These are phyloP conservation scores for Athalia circularis DNA, from an alignment of 2,888 invertebrate genomes.

Conservation along the genomic window DNA sequence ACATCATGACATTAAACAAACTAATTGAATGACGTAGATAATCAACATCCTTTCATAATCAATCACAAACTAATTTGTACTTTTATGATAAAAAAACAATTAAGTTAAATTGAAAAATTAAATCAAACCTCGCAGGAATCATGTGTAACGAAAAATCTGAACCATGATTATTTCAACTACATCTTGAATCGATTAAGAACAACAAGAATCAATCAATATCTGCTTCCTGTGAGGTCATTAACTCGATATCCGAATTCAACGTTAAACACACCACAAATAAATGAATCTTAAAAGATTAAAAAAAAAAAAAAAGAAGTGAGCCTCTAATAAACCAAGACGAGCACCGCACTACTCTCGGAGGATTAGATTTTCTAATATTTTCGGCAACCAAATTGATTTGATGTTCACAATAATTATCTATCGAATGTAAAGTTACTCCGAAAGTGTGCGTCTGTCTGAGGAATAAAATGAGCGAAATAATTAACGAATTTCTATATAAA, in stretches of 20 bases:
- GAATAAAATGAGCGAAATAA: neutral
- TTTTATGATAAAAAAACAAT: neutral
- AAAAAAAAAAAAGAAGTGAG: neutral
- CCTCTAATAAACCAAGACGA: no score
- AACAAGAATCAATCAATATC: neutral
- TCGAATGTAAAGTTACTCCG: neutral
- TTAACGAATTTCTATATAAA: neutral
- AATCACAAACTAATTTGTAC: neutral
- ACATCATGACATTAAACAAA: neutral
- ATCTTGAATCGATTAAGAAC: neutral
- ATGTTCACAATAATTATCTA: neutral
- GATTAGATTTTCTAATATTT: no score
- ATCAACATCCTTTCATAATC: conserved; percentile 2
- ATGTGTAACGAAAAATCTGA: neutral
- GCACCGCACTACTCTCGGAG: no score
- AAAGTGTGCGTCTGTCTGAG: neutral
- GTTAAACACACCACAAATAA: no score
- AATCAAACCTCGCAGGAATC: neutral
- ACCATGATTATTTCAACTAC: neutral
- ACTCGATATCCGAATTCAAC: no score
- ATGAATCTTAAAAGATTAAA: neutral
- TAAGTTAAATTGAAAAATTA: neutral
- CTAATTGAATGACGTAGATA: conserved; percentile 37
- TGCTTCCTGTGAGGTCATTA: conserved; percentile 30
- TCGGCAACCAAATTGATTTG: neutral